A percentile compares a stretch with the other conserved stretches of the same genome.
Conservation (phyloP, 2,888 invertebrate species). For the Philopedon plagiatum region DNA sequence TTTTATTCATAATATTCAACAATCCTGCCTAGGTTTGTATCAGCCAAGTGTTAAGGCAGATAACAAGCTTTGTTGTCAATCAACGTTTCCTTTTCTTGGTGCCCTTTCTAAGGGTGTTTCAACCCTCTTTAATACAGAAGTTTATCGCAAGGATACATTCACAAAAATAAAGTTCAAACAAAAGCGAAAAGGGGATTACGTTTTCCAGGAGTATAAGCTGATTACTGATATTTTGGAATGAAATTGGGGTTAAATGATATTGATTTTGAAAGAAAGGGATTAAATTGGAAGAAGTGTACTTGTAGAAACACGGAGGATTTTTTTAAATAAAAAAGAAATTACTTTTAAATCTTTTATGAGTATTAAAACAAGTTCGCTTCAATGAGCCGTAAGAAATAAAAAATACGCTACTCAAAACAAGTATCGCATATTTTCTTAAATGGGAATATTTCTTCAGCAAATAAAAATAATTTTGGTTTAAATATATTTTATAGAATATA, state of each 20-base stretch:
- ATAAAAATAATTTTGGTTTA: no score
- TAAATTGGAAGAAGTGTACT: not conserved
- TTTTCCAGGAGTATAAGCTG: conserved; percentile 22
- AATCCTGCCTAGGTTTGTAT: conserved; percentile 31
- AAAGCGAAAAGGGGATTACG: conserved; percentile 26
- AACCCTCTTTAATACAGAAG: conserved; percentile 34
- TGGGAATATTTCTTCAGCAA: no score
- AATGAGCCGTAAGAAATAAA: no score
- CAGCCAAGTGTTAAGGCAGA: conserved; percentile 45
- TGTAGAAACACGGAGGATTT: not conserved
- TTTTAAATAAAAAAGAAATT: no score
- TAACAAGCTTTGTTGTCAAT: conserved; percentile 44
- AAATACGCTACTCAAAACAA: no score
- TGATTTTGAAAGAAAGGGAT: conserved; percentile 13
- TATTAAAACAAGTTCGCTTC: no score
- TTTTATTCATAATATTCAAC: conserved; percentile 33
- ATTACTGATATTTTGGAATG: conserved; percentile 30
- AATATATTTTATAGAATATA: no score
- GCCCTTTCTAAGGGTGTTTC: conserved; percentile 37
- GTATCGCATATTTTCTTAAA: no score
- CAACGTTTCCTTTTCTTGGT: conserved; percentile 37
- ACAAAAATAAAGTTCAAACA: conserved; percentile 38
- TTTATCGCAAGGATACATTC: conserved; percentile 43
- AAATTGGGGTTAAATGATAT: conserved; percentile 21
- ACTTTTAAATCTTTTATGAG: no score